These are phyloP conservation scores for Terebella lapidaria DNA, from an alignment of 2,888 invertebrate species.

Conservation along the genomic window DNA sequence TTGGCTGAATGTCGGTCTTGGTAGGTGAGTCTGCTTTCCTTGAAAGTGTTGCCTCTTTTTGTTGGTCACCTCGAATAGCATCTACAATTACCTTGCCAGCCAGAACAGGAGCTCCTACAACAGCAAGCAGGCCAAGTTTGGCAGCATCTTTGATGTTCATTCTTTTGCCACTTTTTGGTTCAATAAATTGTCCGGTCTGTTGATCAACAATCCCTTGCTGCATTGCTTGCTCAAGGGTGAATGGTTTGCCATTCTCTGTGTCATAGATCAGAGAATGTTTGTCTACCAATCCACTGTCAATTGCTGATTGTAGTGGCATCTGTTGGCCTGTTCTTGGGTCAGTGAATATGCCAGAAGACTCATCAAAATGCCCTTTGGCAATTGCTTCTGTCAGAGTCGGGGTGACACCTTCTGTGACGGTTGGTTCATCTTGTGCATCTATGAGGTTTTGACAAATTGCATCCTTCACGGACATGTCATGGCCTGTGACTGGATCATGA, in stretches of 20 bases:
- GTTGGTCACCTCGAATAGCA: slow-evolving; percentile 60
- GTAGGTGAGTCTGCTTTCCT: background rate
- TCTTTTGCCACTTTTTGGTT: slow-evolving; percentile 63
- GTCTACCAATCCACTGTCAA: slow-evolving; percentile 13
- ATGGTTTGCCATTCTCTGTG: slow-evolving; percentile 7
- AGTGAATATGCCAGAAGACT: slow-evolving; percentile 73
- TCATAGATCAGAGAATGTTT: slow-evolving; percentile 12
- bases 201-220: slow-evolving; percentile 73
- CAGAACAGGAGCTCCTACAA: slow-evolving; percentile 80
- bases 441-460: slow-evolving; percentile 56
- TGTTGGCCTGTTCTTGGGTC: slow-evolving; percentile 19
- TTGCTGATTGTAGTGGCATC: slow-evolving; percentile 16
- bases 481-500: slow-evolving; percentile 63
- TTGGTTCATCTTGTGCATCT: background rate
- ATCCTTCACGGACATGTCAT: slow-evolving; percentile 75
- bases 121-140: slow-evolving; percentile 63
- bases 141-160: slow-evolving; percentile 16
- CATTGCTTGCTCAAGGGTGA: slow-evolving; percentile 60
- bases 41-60: slow-evolving; percentile 1
- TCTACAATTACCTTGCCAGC: slow-evolving; percentile 74
- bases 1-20: background rate
- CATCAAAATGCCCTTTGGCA: slow-evolving; percentile 66
- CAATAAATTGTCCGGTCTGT: slow-evolving; percentile 54
- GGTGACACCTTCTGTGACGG: background rate
- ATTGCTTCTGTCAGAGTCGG: slow-evolving; percentile 12